Evolutionary conservation across 2,888 invertebrate species (phyloP), one percentile per base, ranked within the genome.

Genomic region (Phania funesta): DNA sequence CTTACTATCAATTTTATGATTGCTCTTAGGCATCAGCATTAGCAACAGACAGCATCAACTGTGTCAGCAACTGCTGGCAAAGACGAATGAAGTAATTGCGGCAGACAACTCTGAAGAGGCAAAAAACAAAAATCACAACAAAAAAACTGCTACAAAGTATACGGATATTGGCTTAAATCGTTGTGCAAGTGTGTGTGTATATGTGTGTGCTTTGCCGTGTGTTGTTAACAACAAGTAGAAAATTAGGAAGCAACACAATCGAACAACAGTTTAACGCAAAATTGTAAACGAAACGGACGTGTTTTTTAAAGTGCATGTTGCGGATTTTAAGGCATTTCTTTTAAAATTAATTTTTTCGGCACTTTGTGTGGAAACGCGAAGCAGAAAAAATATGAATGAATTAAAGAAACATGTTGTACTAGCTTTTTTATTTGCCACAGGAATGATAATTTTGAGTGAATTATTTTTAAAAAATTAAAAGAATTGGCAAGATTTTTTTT

Each of bases 191-290:
- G 20, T 70, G 46, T 13, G 48, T 18, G n/a, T 52, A 16, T 41
- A 44, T 56, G 7, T 41, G 41, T 16, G 18, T 44, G 6, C 29
- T 29, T n/a, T 54, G 35, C 11, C 48, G 46, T 35, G 18, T 56
- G 54, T 75, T 80, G 74, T 80, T 80, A 76, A 80, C 81, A 81
- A 81, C 81, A 77, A 81, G 81, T 81, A 77, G 77, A 81, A 77
- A 73, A 41, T 77, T 68, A 68, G 81, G 77, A 74, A 81, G 77
- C 81, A 67, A 64, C 77, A 64, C 29, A 68, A 58, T 50, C 68
- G 41, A 68, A 74, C 67, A 77, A 77, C 73, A 81, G 81, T 81
- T 81, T 74, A 13, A 81, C 67, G 77, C 68, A 56, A 81, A 73
- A 73, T 81, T 81, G 73, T 68, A 48, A 74, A 68, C 77, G 46